These are phyloP conservation scores for Acrocephalus scirpaceus DNA, from an alignment of 2,797 vertebrate genomes.

Conservation along the genomic window DNA sequence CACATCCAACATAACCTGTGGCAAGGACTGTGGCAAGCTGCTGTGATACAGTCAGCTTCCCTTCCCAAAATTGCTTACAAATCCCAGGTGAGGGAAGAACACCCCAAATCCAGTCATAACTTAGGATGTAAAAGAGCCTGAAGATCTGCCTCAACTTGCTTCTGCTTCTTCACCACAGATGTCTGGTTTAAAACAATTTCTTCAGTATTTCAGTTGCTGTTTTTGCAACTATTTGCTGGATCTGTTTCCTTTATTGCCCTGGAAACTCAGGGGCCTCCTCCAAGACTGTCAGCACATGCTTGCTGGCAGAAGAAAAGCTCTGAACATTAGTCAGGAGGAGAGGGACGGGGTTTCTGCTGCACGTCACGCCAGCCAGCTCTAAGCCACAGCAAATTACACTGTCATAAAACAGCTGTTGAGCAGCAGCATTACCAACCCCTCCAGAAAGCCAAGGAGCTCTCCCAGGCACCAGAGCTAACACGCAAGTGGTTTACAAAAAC, in stretches of 20 bases:
- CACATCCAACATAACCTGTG: background rate
- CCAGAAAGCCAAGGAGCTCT: slow-evolving; percentile 3
- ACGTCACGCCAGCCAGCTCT: background rate
- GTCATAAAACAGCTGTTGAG: slow-evolving; percentile 16
- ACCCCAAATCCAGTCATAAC: background rate
- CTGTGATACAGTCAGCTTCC: background rate
- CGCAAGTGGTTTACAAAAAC: background rate
- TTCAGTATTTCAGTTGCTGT: background rate
- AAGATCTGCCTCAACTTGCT: background rate
- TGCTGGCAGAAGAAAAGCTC: background rate
- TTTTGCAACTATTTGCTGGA: background rate
- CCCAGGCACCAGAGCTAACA: background rate
- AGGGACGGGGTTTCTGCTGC: background rate
- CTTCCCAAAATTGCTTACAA: background rate
- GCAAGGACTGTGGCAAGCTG: background rate
- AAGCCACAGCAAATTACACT: background rate
- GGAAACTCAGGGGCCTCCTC: background rate
- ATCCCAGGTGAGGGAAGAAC: slow-evolving; percentile 6
- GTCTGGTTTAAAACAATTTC: background rate
- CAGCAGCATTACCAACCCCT: background rate
- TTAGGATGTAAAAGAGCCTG: background rate
- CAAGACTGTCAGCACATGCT: background rate
- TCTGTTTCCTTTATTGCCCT: background rate
- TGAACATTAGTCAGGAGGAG: background rate
- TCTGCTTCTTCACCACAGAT: background rate